Evolutionary conservation across 2,888 invertebrate genomes (phyloP), one percentile per base, ranked within the genome.

Genomic region (Machimus atricapillus): DNA sequence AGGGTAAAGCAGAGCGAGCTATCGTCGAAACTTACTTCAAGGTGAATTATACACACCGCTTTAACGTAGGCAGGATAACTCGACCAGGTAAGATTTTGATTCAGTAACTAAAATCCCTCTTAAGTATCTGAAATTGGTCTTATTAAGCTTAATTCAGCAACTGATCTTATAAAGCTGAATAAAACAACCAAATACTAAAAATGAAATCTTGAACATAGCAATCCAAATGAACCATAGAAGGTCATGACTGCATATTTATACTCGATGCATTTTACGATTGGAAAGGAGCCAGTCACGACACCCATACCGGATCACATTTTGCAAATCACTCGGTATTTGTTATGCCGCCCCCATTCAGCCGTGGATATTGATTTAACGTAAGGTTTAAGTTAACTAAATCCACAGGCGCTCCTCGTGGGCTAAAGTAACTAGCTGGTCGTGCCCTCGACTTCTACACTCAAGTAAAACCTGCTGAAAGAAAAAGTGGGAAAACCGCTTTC

Each of bases 31-130:
- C 95, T 89, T 94, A 95, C 90, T 98, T 98, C 93, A 97, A 97
- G 93, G 96, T 97, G 87, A 97, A 98, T 92, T 97, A 98, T 91
- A 96, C 96, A 56, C 95, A 95, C 90, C 94, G 96, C 89, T 98
- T 98, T 91, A 97, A 96, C 92, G 96, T 97, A 85, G 97, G 96
- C 40, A 95, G 97, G 90, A 97, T 97, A 91, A 98, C 97, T 37
- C 94, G 97, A 92, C 96, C 97, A 93, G 98, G 97, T 96, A 91
- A 91, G 93, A 23, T 66, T 23, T 19, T 66, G 27, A 23, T 7
- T 52, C n/a, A 52, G 92, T 27, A 19, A 19, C 1, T n/a, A 6
- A 37, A 77, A n/a, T n/a, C n/a, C 7, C n/a, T n/a, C 52, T 19
- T n/a, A 52, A 52, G 7, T n/a, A 52, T 14, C 16, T 5, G 12